Base-by-base conservation (phyloP, 2,797 vertebrate genomes). In the Florisuga fusca region DNA sequence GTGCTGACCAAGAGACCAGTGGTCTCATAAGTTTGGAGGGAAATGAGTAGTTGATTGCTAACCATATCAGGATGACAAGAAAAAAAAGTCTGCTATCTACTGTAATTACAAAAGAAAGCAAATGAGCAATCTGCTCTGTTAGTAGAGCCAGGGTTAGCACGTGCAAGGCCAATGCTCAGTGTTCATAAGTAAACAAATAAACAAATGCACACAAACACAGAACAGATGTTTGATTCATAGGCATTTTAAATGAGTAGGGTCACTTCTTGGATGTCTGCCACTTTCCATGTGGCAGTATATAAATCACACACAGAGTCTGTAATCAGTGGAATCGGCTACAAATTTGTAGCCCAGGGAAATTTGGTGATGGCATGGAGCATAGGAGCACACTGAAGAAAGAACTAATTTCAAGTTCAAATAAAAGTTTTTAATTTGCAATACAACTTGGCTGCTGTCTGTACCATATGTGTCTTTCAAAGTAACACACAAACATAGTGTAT, bases 221-320 rank as follows among this genome's bases (percentile, higher is more conserved):
- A 98, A 95, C 92, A 97, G 86, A 95, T 97, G 97, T 96, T 96
- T 93, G 85, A 95, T 83, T 95, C 87, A 94, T 54, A 91, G 72
- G 84, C 93, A 82, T 71, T 96, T 89, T 91, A 94, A 96, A 75
- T 61, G 18, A 33, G 27, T 90, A 78, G 86, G 92, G 89, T 95
- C 93, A 96, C 88, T 94, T 92, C 78, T 94, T 95, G 71, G 80
- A 95, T 71, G 64, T 75, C 76, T 96, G 71, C 83, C 97, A 81
- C 93, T 79, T 96, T 91, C 86, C 75, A 87, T 78, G 91, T 71
- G 73, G 87, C 71, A 92, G 55, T 62, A 43, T 50, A 93, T 88
- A 95, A 90, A 81, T 90, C 93, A 82, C n/a, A 68, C 46, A 87
- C 48, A 38, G 62, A 94, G 67, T 46, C 89, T 95, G 36, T 67